These are phyloP conservation scores for Tetragnatha versicolor DNA, from an alignment of 1,140 invertebrate species.

Conservation along the genomic window DNA sequence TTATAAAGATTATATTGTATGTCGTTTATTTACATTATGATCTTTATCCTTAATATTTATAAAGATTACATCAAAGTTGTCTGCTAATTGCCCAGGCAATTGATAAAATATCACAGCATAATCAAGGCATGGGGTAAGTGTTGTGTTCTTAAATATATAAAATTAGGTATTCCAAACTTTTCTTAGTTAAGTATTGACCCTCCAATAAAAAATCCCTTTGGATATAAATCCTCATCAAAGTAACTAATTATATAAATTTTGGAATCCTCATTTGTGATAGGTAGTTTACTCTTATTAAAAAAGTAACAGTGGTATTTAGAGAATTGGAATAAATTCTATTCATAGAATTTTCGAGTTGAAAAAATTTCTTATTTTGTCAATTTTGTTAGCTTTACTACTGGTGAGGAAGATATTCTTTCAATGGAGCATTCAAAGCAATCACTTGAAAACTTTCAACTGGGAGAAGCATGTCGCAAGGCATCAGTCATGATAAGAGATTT, in stretches of 20 bases:
- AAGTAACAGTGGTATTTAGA: too few relatives aligned
- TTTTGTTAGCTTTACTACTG: conserved; percentile 3
- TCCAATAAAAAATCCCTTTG: too few relatives aligned
- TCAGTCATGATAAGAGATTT: conserved; percentile 45
- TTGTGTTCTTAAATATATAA: neutral
- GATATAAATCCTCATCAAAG: too few relatives aligned
- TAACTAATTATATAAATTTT: too few relatives aligned
- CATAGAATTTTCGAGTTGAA: neutral
- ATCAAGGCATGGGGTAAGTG: conserved; percentile 59
- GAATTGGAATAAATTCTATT: too few relatives aligned
- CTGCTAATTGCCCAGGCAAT: conserved; percentile 77
- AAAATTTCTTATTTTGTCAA: neutral
- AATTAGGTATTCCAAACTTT: too few relatives aligned
- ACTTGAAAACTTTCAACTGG: conserved; percentile 49
- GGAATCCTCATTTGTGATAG: too few relatives aligned
- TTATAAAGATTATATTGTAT: neutral
- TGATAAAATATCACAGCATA: conserved; percentile 70
- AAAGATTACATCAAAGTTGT: conserved; percentile 79
- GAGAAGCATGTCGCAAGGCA: conserved; percentile 47
- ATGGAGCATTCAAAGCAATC: conserved; percentile 46
- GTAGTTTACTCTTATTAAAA: too few relatives aligned
- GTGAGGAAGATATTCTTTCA: conserved; percentile 47
- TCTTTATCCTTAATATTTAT: neutral
- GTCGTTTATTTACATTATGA: neutral
- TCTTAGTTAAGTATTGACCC: too few relatives aligned